A percentile compares a stretch with the other conserved stretches of the same genome.
Conservation (phyloP, 1,140 invertebrate genomes). For the Sinonovacula constricta region DNA sequence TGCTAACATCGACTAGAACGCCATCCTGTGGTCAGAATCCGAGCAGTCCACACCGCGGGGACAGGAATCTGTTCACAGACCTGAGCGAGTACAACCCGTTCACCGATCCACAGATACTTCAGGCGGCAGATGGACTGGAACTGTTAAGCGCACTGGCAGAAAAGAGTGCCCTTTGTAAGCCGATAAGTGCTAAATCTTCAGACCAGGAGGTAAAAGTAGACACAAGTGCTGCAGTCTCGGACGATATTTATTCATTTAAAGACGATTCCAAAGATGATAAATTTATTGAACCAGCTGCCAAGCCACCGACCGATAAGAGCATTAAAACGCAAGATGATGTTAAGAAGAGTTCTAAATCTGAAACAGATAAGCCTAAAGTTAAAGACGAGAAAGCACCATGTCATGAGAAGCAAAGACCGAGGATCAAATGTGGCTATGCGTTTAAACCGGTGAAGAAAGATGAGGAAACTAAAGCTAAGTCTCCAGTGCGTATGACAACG, state of each 20-base stretch:
- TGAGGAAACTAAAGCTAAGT: constrained; percentile 5
- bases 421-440: constrained; percentile 45
- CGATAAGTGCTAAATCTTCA: background rate
- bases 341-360: constrained; percentile 5
- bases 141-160: constrained; percentile 91
- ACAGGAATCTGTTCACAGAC: constrained; percentile 24
- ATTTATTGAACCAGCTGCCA: too few relatives aligned
- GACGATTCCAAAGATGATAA: constrained; percentile 28
- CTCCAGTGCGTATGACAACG: constrained; percentile 49
- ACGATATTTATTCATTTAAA: constrained; percentile 24
- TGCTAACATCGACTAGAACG: too few relatives aligned
- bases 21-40: background rate
- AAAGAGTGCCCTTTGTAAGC: constrained; percentile 84
- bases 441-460: constrained; percentile 36
- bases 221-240: too few relatives aligned
- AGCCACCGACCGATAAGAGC: too few relatives aligned
- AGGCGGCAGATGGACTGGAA: constrained; percentile 85
- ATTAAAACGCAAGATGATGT: background rate
- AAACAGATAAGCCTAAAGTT: constrained; percentile 30
- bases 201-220: too few relatives aligned
- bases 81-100: constrained; percentile 65
- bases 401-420: constrained; percentile 41
- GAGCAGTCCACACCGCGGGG: background rate
- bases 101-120: constrained; percentile 71
- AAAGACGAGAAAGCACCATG: constrained; percentile 34